phyloP scores from a whole-genome alignment of 2,888 invertebrate species.

The Trilocha varians region DNA sequence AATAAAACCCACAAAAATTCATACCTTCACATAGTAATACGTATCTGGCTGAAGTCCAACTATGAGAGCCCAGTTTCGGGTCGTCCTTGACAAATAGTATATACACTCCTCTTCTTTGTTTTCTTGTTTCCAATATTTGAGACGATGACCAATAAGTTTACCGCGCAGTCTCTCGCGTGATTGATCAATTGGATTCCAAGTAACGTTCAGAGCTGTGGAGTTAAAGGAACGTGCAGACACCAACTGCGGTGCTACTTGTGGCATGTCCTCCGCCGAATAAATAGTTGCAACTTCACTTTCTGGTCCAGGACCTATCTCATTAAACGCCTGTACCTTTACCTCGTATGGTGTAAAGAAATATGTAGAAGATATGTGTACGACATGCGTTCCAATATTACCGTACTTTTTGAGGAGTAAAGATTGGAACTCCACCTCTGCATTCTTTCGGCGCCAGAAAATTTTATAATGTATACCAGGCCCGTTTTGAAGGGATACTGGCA shows the following conservation, averaged over 20 bases:
- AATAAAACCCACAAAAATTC: slow-evolving; percentile 2
- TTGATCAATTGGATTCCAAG: slow-evolving; percentile 90
- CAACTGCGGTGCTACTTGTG: slow-evolving; percentile 89
- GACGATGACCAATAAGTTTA: slow-evolving; percentile 91
- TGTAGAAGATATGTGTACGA: slow-evolving; percentile 81
- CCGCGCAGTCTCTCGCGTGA: slow-evolving; percentile 89
- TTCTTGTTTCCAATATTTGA: slow-evolving; percentile 91
- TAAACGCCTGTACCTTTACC: slow-evolving; percentile 88
- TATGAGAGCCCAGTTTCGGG: slow-evolving; percentile 88
- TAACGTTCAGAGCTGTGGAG: slow-evolving; percentile 93
- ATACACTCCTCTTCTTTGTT: slow-evolving; percentile 84
- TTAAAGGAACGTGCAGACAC: slow-evolving; percentile 87
- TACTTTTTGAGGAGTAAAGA: slow-evolving; percentile 78
- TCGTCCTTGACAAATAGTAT: slow-evolving; percentile 88
- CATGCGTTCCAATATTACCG: slow-evolving; percentile 85
- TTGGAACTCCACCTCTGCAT: slow-evolving; percentile 83
- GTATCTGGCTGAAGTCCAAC: slow-evolving; percentile 95
- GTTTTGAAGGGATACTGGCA: slow-evolving; percentile 86
- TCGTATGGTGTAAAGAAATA: slow-evolving; percentile 89
- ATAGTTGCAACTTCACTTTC: slow-evolving; percentile 82
- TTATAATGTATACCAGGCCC: slow-evolving; percentile 92
- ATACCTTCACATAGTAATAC: slow-evolving; percentile 90
- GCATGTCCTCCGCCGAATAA: slow-evolving; percentile 94
- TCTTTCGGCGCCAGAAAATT: slow-evolving; percentile 87
- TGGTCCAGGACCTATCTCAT: slow-evolving; percentile 87